A percentile compares a stretch with the other conserved stretches of the same genome.
Conservation (phyloP, 2,113 vertebrate species). For the Hemiscyllium ocellatum region DNA sequence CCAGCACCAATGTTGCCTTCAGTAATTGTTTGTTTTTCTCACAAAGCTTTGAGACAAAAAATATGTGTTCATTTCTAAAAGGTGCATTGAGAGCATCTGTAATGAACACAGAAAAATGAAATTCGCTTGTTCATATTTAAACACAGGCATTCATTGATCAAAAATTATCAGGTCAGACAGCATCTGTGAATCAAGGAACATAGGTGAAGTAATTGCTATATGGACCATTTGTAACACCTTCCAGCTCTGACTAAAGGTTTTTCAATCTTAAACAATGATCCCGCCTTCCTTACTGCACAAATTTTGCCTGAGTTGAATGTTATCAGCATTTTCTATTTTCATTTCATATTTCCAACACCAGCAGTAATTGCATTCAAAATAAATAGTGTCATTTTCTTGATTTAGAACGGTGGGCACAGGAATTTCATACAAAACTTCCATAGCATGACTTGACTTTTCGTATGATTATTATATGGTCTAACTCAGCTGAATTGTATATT, state of each 20-base stretch:
- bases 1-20: background rate
- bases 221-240: background rate
- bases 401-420: background rate
- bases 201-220: background rate
- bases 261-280: background rate
- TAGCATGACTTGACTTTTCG: background rate
- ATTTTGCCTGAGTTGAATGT: background rate
- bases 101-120: background rate
- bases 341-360: background rate
- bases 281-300: background rate
- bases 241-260: background rate
- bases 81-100: background rate
- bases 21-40: background rate
- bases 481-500: background rate
- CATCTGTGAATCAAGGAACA: background rate
- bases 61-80: background rate
- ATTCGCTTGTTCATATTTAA: background rate
- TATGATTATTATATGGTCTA: background rate
- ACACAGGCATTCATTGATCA: too few relatives aligned
- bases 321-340: background rate
- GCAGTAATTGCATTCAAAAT: background rate
- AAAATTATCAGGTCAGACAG: background rate
- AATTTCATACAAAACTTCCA: background rate
- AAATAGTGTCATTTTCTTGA: background rate
- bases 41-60: background rate